These are phyloP conservation scores for Sipha maydis DNA, from an alignment of 2,888 invertebrate genomes.

Conservation along the genomic window DNA sequence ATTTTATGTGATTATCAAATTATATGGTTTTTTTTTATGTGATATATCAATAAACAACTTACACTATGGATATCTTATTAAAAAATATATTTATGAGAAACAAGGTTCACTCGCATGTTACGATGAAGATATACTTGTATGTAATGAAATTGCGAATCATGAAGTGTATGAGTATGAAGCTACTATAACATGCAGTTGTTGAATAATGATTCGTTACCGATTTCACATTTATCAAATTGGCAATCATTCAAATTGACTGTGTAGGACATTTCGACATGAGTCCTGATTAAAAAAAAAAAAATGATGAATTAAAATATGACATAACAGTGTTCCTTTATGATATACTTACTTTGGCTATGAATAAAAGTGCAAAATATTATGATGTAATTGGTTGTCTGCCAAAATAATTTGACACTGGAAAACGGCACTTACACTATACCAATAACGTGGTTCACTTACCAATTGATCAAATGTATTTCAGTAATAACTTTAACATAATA, in stretches of 20 bases:
- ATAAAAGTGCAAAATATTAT: conserved; percentile 8
- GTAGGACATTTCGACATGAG: not conserved
- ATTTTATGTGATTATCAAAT: too few species aligned
- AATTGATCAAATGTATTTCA: not conserved
- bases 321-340: not conserved
- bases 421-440: not conserved
- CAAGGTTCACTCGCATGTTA: too few species aligned
- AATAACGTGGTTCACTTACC: conserved; percentile 36
- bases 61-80: too few species aligned
- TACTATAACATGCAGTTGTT: too few species aligned
- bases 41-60: too few species aligned
- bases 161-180: too few species aligned
- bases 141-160: too few species aligned
- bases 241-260: not conserved
- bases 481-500: not conserved
- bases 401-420: conserved; percentile 31
- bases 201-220: not conserved
- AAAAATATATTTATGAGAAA: too few species aligned
- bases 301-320: not conserved
- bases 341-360: not conserved
- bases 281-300: too few species aligned
- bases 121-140: too few species aligned
- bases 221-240: conserved; percentile 13
- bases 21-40: too few species aligned
- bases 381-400: not conserved